phyloP scores from a whole-genome alignment of 2,888 invertebrate species.

The Andrena fulva region DNA sequence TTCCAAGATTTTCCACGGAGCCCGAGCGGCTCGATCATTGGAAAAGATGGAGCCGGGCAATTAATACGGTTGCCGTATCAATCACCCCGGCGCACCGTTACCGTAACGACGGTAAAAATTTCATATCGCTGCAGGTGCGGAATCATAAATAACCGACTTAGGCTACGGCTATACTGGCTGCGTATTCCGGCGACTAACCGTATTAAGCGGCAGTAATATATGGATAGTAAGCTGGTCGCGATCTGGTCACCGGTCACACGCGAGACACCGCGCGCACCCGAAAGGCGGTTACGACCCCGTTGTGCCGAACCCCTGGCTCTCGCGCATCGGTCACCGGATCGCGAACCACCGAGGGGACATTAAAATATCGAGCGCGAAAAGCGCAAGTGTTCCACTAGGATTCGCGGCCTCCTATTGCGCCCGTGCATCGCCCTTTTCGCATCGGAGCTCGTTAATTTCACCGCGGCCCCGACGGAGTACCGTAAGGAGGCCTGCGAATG shows the following conservation, averaged over 20 bases:
- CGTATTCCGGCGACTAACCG: not conserved
- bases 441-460: not conserved
- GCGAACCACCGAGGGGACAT: not conserved
- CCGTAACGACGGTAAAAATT: slow-evolving; percentile 27
- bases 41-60: slow-evolving; percentile 16
- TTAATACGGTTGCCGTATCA: slow-evolving; percentile 43
- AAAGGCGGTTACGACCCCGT: not conserved
- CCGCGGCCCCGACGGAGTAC: not conserved
- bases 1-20: slow-evolving; percentile 16
- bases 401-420: not conserved
- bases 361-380: slow-evolving; percentile 1
- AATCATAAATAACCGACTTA: slow-evolving; percentile 44
- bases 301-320: not conserved
- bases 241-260: slow-evolving; percentile 43
- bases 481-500: not conserved
- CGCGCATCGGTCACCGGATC: not conserved
- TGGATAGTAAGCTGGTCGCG: not conserved
- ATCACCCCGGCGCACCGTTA: slow-evolving; percentile 36
- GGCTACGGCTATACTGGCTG: too few relatives aligned
- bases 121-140: slow-evolving; percentile 20
- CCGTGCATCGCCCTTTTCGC: not conserved
- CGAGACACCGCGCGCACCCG: slow-evolving; percentile 15
- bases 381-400: too few relatives aligned
- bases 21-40: not conserved
- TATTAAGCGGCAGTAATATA: slow-evolving; percentile 6